phyloP scores from a whole-genome alignment of 2,888 invertebrate species.

The Hirtodrosophila trivittata region DNA sequence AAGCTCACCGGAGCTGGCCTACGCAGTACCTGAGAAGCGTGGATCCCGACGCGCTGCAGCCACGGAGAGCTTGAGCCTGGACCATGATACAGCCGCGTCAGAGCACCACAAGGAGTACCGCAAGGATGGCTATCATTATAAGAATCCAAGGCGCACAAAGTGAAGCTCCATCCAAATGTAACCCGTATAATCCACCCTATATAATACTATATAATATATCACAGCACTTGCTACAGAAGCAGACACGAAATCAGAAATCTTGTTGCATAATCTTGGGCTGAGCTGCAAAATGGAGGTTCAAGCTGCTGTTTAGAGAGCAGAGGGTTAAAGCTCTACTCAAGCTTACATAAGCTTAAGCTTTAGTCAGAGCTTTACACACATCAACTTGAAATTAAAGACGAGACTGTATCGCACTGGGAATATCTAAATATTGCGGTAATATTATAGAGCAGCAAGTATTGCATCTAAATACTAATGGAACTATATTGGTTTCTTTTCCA shows the following conservation, averaged over 20 bases:
- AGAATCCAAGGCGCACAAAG: conserved; percentile 51
- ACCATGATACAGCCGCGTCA: conserved; percentile 37
- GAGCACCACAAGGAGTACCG: conserved; percentile 47
- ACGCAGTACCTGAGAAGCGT: conserved; percentile 41
- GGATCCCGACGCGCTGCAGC: conserved; percentile 18
- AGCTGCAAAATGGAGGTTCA: background rate
- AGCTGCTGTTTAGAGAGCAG: no score
- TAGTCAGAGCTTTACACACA: conserved; percentile 28
- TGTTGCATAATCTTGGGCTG: conserved; percentile 46
- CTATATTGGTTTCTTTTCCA: no score
- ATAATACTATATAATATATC: conserved; percentile 22
- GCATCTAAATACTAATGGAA: no score
- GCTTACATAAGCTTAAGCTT: conserved; percentile 21
- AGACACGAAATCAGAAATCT: conserved; percentile 28
- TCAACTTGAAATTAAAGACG: background rate
- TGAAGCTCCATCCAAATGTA: background rate
- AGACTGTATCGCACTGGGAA: no score
- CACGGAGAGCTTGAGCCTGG: conserved; percentile 10
- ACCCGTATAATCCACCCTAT: background rate
- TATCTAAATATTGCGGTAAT: no score
- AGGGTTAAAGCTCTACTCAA: no score
- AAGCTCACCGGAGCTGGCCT: conserved; percentile 50
- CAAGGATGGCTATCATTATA: conserved; percentile 71
- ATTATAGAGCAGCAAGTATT: no score
- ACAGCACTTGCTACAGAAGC: conserved; percentile 68